These are phyloP conservation scores for Deilephila porcellus DNA, from an alignment of 2,888 invertebrate species.

Conservation along the genomic window DNA sequence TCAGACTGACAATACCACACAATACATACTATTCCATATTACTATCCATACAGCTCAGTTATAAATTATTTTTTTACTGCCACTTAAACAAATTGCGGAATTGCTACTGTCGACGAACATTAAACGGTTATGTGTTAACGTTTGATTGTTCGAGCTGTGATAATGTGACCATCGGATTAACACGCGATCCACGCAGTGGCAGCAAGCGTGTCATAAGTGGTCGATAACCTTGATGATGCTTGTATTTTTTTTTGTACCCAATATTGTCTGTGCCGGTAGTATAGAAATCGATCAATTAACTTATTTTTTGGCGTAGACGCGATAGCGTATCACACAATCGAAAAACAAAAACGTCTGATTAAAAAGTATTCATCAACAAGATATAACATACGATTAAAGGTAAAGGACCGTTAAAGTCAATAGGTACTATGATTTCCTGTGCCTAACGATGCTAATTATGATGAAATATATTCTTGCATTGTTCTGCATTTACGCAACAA, in stretches of 20 bases:
- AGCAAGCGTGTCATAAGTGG: constrained; percentile 50
- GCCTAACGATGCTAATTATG: background rate
- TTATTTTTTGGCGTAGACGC: background rate
- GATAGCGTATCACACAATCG: constrained; percentile 15
- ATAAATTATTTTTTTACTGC: background rate
- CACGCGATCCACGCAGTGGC: constrained; percentile 39
- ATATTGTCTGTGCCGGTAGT: background rate
- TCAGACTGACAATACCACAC: constrained; percentile 53
- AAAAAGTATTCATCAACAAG: background rate
- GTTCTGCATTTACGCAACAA: background rate
- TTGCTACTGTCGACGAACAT: background rate
- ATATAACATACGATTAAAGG: background rate
- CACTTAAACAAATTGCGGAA: background rate
- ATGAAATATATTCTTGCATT: background rate
- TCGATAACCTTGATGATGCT: constrained; percentile 45
- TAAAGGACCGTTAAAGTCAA: background rate
- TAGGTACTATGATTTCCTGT: too few relatives aligned
- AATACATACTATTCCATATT: constrained; percentile 54
- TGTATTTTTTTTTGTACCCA: constrained; percentile 3
- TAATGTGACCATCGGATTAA: constrained; percentile 39
- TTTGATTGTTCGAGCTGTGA: constrained; percentile 25
- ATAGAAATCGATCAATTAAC: constrained; percentile 14
- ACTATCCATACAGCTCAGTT: background rate
- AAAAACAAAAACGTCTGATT: background rate
- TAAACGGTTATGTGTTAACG: background rate